Evolutionary conservation across 2,113 vertebrate species (phyloP).

Genomic region (Sphaerodactylus townsendi): DNA sequence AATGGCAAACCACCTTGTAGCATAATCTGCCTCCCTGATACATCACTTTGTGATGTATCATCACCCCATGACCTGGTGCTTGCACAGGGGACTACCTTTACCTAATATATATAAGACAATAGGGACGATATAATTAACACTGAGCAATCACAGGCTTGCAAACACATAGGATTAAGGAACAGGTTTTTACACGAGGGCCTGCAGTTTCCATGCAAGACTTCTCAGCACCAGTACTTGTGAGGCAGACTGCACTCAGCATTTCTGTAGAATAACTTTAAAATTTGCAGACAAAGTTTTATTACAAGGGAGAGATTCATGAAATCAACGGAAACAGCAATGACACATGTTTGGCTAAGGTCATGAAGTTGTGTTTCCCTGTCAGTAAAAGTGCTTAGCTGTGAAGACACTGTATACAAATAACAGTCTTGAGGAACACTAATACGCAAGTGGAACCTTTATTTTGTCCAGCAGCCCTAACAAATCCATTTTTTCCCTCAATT

Average conservation of each 20-base stretch:
- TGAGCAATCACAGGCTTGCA: too few relatives aligned
- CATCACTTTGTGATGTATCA: too few relatives aligned
- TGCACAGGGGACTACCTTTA: too few relatives aligned
- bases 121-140: too few relatives aligned
- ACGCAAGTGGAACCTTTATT: slow-evolving; percentile 49
- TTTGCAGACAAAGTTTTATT: not conserved
- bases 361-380: not conserved
- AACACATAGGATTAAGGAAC: too few relatives aligned
- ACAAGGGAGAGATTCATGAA: not conserved
- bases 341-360: not conserved
- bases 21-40: too few relatives aligned
- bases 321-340: not conserved
- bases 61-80: too few relatives aligned
- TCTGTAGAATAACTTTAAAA: not conserved
- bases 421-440: slow-evolving; percentile 46
- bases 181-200: too few relatives aligned
- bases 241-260: not conserved
- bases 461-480: slow-evolving; percentile 52
- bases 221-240: not conserved
- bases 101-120: too few relatives aligned
- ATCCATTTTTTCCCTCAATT: slow-evolving; percentile 56
- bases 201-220: not conserved
- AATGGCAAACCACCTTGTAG: too few relatives aligned
- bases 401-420: slow-evolving; percentile 56
- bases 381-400: slow-evolving; percentile 44